Base-by-base conservation (phyloP, 1,140 invertebrate species). In the Zaprionus ghesquierei region DNA sequence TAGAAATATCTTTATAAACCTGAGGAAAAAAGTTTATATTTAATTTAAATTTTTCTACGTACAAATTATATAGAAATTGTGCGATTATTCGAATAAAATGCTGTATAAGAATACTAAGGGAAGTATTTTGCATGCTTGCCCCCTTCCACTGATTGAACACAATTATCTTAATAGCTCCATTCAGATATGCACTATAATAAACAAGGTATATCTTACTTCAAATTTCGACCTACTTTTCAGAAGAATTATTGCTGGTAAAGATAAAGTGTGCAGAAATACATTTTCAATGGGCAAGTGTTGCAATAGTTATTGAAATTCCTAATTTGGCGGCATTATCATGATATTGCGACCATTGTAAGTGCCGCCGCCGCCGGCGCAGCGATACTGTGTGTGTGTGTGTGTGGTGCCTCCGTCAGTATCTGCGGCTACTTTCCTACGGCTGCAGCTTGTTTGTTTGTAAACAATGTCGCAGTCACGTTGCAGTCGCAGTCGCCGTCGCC, bases 391-490 rank as follows among this genome's bases (percentile, higher is more conserved):
- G 5, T 54, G 31, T 23, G 18, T 2, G 15, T 23, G 13, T 59
- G 35, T 35, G 5, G 35, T 15, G 35, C n/a, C 35, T 33, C 25
- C 12, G 27, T 63, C 61, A 15, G 60, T 58, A 41, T 41, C 35
- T 58, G 44, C 27, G 23, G 55, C 69, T 59, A 27, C 59, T 46
- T 46, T 55, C 10, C 49, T 15, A 29, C 51, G 49, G 27, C 61
- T 54, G 65, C 66, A 51, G 75, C 71, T 73, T 66, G 69, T 84
- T 87, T 89, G 79, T 89, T 87, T 77, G 79, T 79, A 87, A 87
- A 87, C 84, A 87, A 84, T 77, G 69, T 64, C 64, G 76, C 80
- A 76, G 76, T 79, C 71, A 71, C 80, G 63, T 68, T 62, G 75
- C 79, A 58, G 63, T 49, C 66, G 41, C 72, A 20, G 54, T 23